These are phyloP conservation scores for Bothrops jararaca DNA, from an alignment of 2,113 vertebrate species.

Conservation along the genomic window DNA sequence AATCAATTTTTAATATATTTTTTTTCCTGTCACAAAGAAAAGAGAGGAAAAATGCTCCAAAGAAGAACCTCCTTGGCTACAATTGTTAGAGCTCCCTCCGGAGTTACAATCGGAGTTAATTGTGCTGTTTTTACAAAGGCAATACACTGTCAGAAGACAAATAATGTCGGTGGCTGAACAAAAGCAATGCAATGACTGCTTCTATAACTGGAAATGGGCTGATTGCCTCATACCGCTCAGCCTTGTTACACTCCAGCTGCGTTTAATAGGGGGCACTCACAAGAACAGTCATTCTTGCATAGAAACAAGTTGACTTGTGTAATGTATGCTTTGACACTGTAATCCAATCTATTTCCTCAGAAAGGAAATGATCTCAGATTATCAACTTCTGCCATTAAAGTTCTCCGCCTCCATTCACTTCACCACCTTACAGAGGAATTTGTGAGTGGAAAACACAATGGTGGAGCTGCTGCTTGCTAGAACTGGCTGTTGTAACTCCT, in stretches of 20 bases:
- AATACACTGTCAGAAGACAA: constrained; percentile 27
- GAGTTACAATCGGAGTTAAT: constrained; percentile 17
- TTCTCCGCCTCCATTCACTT: background rate
- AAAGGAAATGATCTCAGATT: constrained; percentile 24
- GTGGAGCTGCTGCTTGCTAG: background rate
- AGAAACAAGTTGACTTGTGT: constrained; percentile 34
- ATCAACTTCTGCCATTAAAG: background rate
- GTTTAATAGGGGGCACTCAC: constrained; percentile 15
- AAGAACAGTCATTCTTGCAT: constrained; percentile 36
- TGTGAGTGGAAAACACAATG: background rate
- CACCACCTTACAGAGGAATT: background rate
- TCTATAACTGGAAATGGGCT: constrained; percentile 28
- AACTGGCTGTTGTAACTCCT: background rate
- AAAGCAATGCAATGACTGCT: constrained; percentile 1
- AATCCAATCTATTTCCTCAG: constrained; percentile 30
- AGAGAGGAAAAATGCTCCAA: background rate
- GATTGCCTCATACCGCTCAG: constrained; percentile 21
- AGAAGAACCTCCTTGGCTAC: background rate
- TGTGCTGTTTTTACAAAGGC: constrained; percentile 12
- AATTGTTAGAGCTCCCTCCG: background rate
- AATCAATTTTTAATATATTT: background rate
- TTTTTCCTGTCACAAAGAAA: background rate
- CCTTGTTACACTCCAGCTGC: constrained; percentile 30
- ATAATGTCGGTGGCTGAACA: background rate
- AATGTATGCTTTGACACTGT: constrained; percentile 17